Base-by-base conservation (phyloP, 2,797 vertebrate genomes). In the Melanotaenia pygmaea region DNA sequence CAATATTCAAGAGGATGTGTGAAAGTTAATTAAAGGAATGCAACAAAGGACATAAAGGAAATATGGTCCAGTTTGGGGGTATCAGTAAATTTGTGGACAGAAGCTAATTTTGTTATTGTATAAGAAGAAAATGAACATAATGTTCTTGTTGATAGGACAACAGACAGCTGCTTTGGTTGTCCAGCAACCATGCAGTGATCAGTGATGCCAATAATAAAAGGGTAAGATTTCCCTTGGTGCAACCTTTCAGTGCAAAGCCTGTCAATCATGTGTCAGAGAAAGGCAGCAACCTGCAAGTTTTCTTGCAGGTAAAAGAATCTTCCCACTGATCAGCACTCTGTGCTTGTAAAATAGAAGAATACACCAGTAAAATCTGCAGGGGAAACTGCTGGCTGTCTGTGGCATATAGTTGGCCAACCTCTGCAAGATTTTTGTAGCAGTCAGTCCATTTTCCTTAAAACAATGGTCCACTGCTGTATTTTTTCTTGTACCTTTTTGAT, bases 241-340 rank as follows among this genome's bases (percentile, higher is more conserved):
- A 57, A 32, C 59, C 1, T 22, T 20, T 65, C 16, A 59, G 20
- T 53, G 47, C 43, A 68, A 53, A 53, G 3, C 38, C 16, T 20
- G 40, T 12, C 59, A 58, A 0, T 59, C 28, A 24, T 28, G 4
- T 40, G 8, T 24, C 20, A 28, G 9, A n/a, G 24, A 64, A 45
- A 56, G 5, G 53, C 35, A 56, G 35, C 24, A 47, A 11, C 51
- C 24, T 68, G 20, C 40, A 61, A 30, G 32, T 72, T 69, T 77
- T 74, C 26, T 30, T 40, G 20, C 12, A 1, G 54, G 47, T 43
- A 37, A 54, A 77, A 59, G 12, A 67, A 4, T 59, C 1, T 12
- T 40, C 38, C 11, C 28, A 26, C 16, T 61, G 24, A 77, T 61
- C 50, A 61, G 4, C 47, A 34, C 12, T 63, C 14, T 16, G 43